Evolutionary conservation across 2,888 invertebrate species (phyloP).

Genomic region (Leptarthrus brevirostris): DNA sequence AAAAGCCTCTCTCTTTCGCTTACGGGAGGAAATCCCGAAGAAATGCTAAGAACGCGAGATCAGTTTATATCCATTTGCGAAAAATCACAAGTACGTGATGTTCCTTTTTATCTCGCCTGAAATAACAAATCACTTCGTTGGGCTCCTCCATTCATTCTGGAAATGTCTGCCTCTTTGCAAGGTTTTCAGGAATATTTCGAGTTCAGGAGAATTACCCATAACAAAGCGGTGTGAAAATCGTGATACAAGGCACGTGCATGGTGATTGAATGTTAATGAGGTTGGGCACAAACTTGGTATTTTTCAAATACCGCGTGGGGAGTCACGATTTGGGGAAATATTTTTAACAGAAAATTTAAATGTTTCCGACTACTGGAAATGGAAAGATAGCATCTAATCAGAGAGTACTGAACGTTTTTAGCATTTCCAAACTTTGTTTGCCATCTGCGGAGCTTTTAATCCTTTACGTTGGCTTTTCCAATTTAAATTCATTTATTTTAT

Average conservation of each 20-base stretch:
- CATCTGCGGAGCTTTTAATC: no score
- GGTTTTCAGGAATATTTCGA: conserved; percentile 11
- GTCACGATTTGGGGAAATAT: not conserved
- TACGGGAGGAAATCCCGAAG: conserved; percentile 2
- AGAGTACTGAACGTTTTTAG: no score
- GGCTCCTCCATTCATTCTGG: conserved; percentile 11
- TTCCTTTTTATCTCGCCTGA: conserved; percentile 19
- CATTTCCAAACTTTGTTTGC: no score
- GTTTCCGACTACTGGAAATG: not conserved
- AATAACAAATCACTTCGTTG: conserved; percentile 29
- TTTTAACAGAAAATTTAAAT: not conserved
- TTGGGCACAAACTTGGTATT: conserved; percentile 22
- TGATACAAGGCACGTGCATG: conserved; percentile 30
- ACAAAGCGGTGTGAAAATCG: conserved; percentile 13
- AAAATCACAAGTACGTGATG: conserved; percentile 36
- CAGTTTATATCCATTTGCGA: conserved; percentile 40
- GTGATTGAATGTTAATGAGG: conserved; percentile 42
- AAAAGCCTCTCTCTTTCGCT: not conserved
- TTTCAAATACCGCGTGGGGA: not conserved
- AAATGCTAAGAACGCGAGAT: conserved; percentile 26
- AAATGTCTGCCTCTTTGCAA: not conserved
- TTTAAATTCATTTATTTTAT: not conserved
- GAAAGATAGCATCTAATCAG: not conserved
- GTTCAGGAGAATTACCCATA: conserved; percentile 7
- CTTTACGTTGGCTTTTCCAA: not conserved